These are phyloP conservation scores for Pachyramphus minor DNA, from an alignment of 2,113 vertebrate species.

Conservation along the genomic window DNA sequence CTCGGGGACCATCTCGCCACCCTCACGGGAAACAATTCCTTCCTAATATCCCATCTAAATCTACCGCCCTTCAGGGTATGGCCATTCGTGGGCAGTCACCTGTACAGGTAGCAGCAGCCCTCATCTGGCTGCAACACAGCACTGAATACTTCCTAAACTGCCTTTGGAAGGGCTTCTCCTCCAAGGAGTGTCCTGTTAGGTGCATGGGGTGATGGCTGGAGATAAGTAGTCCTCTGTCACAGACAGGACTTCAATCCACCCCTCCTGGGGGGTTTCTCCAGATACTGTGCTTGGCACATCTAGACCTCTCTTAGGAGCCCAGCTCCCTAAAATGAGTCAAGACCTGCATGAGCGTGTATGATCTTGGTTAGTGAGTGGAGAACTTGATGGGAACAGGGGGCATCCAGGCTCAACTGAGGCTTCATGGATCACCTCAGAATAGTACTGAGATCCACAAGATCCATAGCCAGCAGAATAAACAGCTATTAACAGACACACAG, in stretches of 20 bases:
- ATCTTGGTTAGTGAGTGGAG: no score
- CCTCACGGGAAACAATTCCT: background rate
- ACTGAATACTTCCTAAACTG: background rate
- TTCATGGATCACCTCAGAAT: accelerated
- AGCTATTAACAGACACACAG: background rate
- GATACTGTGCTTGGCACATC: background rate
- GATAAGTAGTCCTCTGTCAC: background rate
- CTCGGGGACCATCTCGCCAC: no score
- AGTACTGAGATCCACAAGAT: background rate
- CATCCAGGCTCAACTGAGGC: background rate
- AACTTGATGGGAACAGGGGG: background rate
- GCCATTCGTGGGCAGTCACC: background rate
- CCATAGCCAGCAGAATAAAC: background rate
- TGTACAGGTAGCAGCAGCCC: background rate
- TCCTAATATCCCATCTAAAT: background rate
- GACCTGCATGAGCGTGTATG: background rate
- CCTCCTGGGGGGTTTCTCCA: background rate
- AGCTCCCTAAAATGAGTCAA: background rate
- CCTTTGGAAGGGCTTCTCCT: background rate
- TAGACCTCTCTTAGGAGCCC: background rate
- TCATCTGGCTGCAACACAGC: background rate
- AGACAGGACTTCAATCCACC: accelerated
- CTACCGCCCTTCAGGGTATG: background rate
- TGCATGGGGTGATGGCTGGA: background rate
- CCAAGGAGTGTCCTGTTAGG: background rate